A percentile compares a stretch with the other conserved stretches of the same genome.
These are phyloP conservation scores for Patella caerulea DNA, from an alignment of 2,888 invertebrate genomes.

Conservation along the genomic window DNA sequence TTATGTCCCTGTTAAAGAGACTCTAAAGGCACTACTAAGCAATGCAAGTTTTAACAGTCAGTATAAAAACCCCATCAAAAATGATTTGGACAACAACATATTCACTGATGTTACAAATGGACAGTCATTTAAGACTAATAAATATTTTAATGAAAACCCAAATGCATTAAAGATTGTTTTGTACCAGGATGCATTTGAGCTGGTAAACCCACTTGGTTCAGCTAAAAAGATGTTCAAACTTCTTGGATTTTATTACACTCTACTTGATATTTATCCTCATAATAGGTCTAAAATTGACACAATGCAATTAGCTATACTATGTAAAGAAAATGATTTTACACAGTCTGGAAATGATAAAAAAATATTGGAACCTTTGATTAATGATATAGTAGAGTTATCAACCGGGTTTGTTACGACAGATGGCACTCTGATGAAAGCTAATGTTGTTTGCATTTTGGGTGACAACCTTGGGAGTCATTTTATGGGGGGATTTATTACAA, in stretches of 20 bases:
- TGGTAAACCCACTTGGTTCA: slow-evolving; percentile 3
- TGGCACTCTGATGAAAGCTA: background rate
- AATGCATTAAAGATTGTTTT: background rate
- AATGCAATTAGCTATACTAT: background rate
- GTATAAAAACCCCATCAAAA: background rate
- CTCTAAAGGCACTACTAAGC: background rate
- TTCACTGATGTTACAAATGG: slow-evolving; percentile 1
- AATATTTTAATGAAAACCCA: background rate
- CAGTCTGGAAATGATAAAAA: background rate
- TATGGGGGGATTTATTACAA: background rate
- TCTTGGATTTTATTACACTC: background rate
- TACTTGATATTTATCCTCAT: slow-evolving; percentile 3
- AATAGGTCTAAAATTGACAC: background rate
- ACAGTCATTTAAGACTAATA: slow-evolving; percentile 3
- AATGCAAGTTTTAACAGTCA: background rate
- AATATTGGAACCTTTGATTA: slow-evolving; percentile 3
- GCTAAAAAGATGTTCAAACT: background rate
- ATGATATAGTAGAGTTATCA: background rate
- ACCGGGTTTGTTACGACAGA: background rate
- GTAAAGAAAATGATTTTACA: slow-evolving; percentile 1
- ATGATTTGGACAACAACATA: background rate
- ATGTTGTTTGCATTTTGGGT: background rate
- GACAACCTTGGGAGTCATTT: background rate
- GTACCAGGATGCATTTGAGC: slow-evolving; percentile 3
- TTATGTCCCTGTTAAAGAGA: background rate